Percentiles rank a stretch among this genome's conserved stretches.
Conservation (phyloP, 2,797 vertebrate genomes). For the Morus bassanus region DNA sequence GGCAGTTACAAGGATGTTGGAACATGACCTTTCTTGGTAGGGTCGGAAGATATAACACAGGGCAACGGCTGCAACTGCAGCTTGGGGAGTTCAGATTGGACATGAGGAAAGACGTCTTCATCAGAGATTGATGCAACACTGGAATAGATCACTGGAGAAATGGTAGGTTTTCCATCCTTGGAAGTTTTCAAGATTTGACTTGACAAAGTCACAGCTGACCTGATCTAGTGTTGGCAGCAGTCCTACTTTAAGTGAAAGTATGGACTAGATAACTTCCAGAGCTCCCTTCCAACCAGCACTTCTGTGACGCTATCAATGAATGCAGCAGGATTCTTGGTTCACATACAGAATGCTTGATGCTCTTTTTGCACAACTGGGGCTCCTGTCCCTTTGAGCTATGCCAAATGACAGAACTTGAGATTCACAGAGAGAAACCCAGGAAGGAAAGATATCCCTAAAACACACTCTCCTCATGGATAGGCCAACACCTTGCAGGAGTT, state of each 20-base stretch:
- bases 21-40: not conserved
- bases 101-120: not conserved
- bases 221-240: not conserved
- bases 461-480: not conserved
- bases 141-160: not conserved
- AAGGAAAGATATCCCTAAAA: not conserved
- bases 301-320: not conserved
- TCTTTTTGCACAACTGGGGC: not conserved
- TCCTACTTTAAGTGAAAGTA: not conserved
- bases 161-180: not conserved
- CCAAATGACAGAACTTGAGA: not conserved
- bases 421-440: not conserved
- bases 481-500: not conserved
- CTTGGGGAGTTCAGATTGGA: not conserved
- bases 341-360: not conserved
- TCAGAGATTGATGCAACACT: not conserved
- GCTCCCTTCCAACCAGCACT: not conserved
- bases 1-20: not conserved
- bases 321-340: not conserved
- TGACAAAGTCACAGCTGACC: not conserved
- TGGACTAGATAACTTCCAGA: not conserved
- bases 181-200: not conserved
- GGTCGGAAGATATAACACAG: not conserved
- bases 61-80: not conserved
- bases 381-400: not conserved